Evolutionary conservation across 2,113 vertebrate genomes (phyloP).

Genomic region (Albula glossodonta): DNA sequence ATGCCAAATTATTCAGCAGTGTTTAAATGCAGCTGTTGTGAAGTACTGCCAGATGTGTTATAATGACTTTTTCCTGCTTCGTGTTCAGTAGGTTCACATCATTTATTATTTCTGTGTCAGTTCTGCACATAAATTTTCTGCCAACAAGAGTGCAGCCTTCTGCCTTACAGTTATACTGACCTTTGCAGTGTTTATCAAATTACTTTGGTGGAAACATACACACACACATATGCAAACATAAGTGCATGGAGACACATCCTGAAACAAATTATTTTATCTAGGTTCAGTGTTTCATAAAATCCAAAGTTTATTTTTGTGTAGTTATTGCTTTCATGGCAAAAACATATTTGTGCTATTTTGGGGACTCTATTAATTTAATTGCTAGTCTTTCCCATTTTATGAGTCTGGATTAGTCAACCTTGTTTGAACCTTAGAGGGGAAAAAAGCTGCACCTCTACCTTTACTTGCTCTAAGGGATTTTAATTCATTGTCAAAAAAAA

Average conservation of each 20-base stretch:
- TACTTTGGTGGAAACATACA: not conserved
- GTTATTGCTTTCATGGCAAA: not conserved
- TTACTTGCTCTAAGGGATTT: constrained; percentile 17
- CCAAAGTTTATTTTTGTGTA: not conserved
- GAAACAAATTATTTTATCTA: not conserved
- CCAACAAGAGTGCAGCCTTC: not conserved
- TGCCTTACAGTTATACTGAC: not conserved
- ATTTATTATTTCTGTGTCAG: not conserved
- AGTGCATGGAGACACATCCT: not conserved
- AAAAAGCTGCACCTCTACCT: constrained; percentile 1
- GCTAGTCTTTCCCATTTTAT: not conserved
- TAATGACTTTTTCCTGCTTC: not conserved
- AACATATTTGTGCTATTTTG: constrained; percentile 30
- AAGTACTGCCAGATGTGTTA: constrained; percentile 25
- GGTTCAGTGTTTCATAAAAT: not conserved
- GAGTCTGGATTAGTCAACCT: constrained; percentile 18
- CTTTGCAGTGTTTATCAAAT: not conserved
- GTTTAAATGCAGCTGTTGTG: constrained; percentile 16
- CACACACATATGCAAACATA: not conserved
- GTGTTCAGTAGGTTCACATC: not conserved
- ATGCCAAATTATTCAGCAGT: constrained; percentile 8
- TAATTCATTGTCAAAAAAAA: constrained; percentile 16
- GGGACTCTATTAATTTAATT: constrained; percentile 20
- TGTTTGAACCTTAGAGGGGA: not conserved
- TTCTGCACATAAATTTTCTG: not conserved